Conservation (phyloP, 53 echinoderm and acorn worm genomes). For the Temnopleurus reevesii region DNA sequence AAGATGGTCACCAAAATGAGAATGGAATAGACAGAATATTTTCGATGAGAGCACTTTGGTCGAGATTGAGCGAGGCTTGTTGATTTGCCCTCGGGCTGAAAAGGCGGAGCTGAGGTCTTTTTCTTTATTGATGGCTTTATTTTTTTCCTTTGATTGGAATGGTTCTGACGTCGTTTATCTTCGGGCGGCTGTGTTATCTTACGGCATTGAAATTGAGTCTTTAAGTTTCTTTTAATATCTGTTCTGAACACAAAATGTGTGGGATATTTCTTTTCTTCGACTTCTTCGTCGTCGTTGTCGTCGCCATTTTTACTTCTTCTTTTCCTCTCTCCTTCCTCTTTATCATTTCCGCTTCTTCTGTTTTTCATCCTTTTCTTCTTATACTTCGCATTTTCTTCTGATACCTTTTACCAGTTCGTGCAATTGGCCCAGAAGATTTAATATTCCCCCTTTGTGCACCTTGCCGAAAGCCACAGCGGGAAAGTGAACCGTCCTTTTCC, state of each 20-base stretch:
- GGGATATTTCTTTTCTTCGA: not conserved
- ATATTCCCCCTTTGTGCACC: no score
- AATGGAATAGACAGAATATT: not conserved
- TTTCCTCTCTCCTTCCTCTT: not conserved
- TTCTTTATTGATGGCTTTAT: not conserved
- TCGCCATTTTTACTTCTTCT: no score
- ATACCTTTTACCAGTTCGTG: no score
- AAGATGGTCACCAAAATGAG: not conserved
- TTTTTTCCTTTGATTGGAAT: not conserved
- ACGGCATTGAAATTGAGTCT: constrained; percentile 21
- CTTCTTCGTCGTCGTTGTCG: not conserved
- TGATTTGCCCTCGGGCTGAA: constrained; percentile 49
- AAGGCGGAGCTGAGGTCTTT: not conserved
- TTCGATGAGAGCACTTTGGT: not conserved
- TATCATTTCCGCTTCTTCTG: not conserved
- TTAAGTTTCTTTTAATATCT: not conserved
- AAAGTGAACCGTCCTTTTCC: not conserved
- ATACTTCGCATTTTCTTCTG: no score
- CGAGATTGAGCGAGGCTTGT: constrained; percentile 28
- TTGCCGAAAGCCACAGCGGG: constrained; percentile 23
- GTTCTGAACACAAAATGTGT: not conserved
- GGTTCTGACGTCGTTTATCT: constrained; percentile 2
- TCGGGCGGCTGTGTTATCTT: constrained; percentile 6
- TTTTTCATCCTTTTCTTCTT: not conserved
- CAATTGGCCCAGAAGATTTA: no score